Conservation (phyloP, 2,888 invertebrate genomes). For the Neoitamus cyanurus region DNA sequence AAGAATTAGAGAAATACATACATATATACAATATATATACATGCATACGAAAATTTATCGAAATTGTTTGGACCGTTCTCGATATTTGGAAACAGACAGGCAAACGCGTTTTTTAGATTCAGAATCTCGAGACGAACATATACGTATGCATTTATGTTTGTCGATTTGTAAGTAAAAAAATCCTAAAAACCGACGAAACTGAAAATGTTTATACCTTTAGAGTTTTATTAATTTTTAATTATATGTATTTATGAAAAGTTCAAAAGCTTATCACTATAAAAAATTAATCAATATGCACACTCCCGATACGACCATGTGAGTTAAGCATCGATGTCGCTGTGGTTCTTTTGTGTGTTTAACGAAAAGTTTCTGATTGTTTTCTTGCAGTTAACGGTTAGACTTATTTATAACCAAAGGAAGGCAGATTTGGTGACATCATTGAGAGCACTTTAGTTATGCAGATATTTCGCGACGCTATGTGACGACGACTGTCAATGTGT, state of each 20-base stretch:
- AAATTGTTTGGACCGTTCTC: no score
- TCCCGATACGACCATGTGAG: background rate
- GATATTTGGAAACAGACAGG: no score
- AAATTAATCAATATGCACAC: background rate
- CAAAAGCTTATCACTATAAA: background rate
- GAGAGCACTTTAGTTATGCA: slow-evolving; percentile 10
- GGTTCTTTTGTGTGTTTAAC: background rate
- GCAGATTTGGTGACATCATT: slow-evolving; percentile 10
- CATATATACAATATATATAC: no score
- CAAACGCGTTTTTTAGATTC: no score
- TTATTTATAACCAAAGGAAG: slow-evolving; percentile 9
- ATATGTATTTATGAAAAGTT: background rate
- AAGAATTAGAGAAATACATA: no score
- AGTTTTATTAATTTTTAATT: no score
- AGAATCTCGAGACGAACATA: no score
- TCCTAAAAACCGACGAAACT: no score
- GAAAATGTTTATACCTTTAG: no score
- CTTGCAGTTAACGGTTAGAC: background rate
- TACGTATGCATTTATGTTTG: no score
- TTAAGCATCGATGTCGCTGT: background rate
- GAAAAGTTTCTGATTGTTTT: background rate
- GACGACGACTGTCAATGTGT: background rate
- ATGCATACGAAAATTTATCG: no score
- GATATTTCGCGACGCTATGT: slow-evolving; percentile 2
- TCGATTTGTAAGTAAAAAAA: no score